Evolutionary conservation across 35 echinoderm and acorn worm genomes (phyloP), one percentile per base, ranked within the genome.

Genomic region (Apostichopus californicus): DNA sequence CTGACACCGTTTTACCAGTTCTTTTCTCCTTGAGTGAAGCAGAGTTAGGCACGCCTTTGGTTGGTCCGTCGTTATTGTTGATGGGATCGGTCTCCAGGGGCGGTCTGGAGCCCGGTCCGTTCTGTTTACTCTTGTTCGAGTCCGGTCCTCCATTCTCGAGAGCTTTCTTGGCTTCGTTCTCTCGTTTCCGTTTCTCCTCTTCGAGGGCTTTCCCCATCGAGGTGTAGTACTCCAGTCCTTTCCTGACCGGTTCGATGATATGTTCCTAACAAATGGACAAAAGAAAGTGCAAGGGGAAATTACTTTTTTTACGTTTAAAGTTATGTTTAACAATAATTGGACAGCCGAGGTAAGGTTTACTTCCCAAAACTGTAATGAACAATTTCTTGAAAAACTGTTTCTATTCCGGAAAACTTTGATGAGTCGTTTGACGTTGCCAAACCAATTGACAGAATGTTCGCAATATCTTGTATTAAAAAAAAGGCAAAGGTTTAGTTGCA

Each of bases 191-290:
- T 82, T 86, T 92, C 65, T 98, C 94, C 73, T 98, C 96, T 90
- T 98, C 96, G 91, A 98, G 72, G 56, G 96, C 96, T 63, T 96
- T 94, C 14, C 85, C 91, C 96, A 98, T 98, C 14, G 95, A 94
- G 0, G 94, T 94, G 94, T 98, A 98, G 88, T 98, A 98, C 64
- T 96, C 86, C 65, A 98, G 93, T 14, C 94, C 96, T 78, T 86
- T 93, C 80, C 96, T 92, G 5, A 98, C 96, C 46, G 96, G 96
- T 77, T 95, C 92, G 56, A 98, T 95, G 70, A 98, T 96, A 18
- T 95, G 96, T 55, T 92, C 87, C 96, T 98, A 60, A 6, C 80
- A 26, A 60, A 9, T 56, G 54, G 15, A 56, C 55, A 55, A 70
- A 81, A 46, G 34, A 46, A 46, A 46, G 3, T 46, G 1, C 28